Evolutionary conservation across 30 jellyfish, hydroid and myxozoan species (phyloP), one percentile per base, ranked within the genome.

Genomic region (Phacellophora camtschatica): DNA sequence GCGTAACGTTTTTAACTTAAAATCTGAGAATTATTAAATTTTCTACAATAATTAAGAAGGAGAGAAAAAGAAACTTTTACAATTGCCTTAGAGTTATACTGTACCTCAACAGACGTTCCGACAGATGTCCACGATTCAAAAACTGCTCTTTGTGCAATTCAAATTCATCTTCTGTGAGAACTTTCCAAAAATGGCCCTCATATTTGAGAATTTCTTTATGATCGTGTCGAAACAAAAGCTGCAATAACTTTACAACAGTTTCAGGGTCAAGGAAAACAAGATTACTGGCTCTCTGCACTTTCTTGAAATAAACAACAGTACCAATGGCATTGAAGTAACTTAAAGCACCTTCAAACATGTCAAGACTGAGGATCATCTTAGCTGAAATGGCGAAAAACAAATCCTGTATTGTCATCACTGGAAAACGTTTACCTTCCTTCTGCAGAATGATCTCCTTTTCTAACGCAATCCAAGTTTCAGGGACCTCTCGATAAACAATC

Each of bases 241-340:
- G 88, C 58, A 91, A 28, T 10, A 77, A 57, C 7, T 71, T 22
- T 24, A 85, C 31, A 49, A 85, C 81, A 96, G 97, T 84, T 36
- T 51, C 74, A 1, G 82, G 83, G 75, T 91, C 70, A 25, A 85
- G 62, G 56, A 91, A 84, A 5, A 91, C 98, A 34, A 69, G 45
- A 54, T 81, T 66, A 24, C 27, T 31, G 3, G 64, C 86, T 12
- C 24, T 51, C 49, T 57, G 41, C 10, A 55, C 77, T n/a, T 37
- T 50, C 51, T 50, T 39, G 63, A 91, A 78, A 59, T 69, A 82
- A 0, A 83, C 66, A 6, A 89, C 41, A 0, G 96, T 49, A 1
- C 97, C 96, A 49, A 74, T 76, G 2, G 92, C 85, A 70, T 91
- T 83, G 19, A 91, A 43, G 71, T 91, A 91, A 20, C 75, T 34